Evolutionary conservation across 2,888 invertebrate species (phyloP).

Genomic region (Lepidonotus clava): DNA sequence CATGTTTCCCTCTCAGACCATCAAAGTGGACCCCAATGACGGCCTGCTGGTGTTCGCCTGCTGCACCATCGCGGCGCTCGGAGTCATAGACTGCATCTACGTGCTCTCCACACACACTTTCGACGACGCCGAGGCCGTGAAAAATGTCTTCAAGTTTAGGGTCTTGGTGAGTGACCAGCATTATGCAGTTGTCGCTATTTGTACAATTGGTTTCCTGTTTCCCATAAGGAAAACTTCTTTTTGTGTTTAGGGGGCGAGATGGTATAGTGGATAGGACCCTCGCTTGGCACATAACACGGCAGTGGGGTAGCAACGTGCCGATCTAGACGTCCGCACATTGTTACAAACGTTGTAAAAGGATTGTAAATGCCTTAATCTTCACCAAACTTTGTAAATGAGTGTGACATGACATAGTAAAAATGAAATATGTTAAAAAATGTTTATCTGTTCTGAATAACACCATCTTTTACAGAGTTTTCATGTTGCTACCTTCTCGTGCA

Average conservation of each 20-base stretch:
- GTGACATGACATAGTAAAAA: no score
- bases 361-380: background rate
- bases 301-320: background rate
- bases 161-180: background rate
- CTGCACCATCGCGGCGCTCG: background rate
- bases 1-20: background rate
- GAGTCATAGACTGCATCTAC: background rate
- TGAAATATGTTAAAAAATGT: no score
- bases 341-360: background rate
- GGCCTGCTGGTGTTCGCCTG: background rate
- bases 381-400: background rate
- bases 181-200: no score
- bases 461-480: no score
- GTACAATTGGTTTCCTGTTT: background rate
- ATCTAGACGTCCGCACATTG: background rate
- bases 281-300: background rate
- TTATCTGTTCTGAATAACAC: no score
- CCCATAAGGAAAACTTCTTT: background rate
- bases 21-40: slow-evolving; percentile 9
- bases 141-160: slow-evolving; percentile 33
- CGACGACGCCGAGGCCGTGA: slow-evolving; percentile 31
- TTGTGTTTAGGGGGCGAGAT: no score
- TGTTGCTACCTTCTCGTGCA: no score
- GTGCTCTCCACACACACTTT: background rate
- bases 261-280: background rate